Evolutionary conservation across 2,888 invertebrate species (phyloP).

Genomic region (Sminthurinus aureus): DNA sequence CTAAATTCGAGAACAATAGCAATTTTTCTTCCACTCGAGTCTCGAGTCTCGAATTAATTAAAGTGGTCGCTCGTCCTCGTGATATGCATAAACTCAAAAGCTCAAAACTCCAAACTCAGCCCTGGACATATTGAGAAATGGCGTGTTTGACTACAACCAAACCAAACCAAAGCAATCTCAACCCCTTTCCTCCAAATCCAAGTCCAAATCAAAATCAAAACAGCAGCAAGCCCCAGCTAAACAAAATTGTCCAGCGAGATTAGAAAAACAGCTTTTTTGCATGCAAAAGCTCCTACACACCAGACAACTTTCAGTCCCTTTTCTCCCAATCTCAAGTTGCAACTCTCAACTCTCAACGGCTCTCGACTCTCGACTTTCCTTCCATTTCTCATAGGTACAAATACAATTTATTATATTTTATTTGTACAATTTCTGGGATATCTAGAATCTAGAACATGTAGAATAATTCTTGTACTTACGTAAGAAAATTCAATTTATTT

Average conservation of each 20-base stretch:
- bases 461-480: too few species aligned
- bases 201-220: neutral
- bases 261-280: constrained; percentile 44
- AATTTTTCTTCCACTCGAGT: constrained; percentile 54
- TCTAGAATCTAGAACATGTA: too few species aligned
- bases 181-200: too few species aligned
- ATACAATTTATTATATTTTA: too few species aligned
- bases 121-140: constrained; percentile 42
- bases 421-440: too few species aligned
- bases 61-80: constrained; percentile 47
- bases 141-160: constrained; percentile 34
- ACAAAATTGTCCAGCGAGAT: constrained; percentile 26
- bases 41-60: constrained; percentile 58
- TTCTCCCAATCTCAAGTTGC: too few species aligned
- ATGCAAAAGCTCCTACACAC: too few species aligned
- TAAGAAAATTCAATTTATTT: too few species aligned
- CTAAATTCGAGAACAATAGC: constrained; percentile 28
- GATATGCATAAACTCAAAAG: too few species aligned
- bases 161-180: neutral
- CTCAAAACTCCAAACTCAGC: constrained; percentile 32
- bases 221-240: neutral
- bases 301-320: constrained; percentile 32
- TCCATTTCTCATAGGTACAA: neutral
- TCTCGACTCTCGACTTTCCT: constrained; percentile 11
- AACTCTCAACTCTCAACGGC: constrained; percentile 16